These are phyloP conservation scores for Ricordea florida DNA, from an alignment of 92 coral and sea anemone genomes.

Conservation along the genomic window DNA sequence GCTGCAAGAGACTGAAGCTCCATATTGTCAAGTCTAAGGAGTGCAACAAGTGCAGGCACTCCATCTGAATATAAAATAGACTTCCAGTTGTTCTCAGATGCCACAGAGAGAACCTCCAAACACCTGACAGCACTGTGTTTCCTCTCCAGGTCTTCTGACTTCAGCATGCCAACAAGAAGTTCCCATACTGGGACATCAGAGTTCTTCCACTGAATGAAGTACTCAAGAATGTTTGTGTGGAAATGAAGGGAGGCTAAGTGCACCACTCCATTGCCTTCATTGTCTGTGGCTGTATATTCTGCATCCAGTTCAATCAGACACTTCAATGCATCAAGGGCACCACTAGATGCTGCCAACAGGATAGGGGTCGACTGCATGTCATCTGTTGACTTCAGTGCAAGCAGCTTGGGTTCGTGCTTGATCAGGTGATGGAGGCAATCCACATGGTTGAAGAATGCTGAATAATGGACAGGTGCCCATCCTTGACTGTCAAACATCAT, in stretches of 20 bases:
- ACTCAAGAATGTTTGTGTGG: constrained; percentile 89
- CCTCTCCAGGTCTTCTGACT: constrained; percentile 69
- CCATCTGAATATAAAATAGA: constrained; percentile 85
- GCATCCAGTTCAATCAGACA: constrained; percentile 80
- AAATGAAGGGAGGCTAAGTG: constrained; percentile 88
- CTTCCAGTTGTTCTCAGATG: constrained; percentile 92
- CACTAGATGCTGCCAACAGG: constrained; percentile 94
- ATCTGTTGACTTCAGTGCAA: constrained; percentile 79
- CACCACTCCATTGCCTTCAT: constrained; percentile 74
- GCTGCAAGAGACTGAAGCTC: constrained; percentile 85
- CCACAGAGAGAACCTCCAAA: constrained; percentile 85
- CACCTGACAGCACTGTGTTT: constrained; percentile 86
- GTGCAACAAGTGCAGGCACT: constrained; percentile 83
- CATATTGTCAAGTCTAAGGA: constrained; percentile 68
- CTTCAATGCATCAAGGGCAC: constrained; percentile 87
- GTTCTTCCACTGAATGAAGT: constrained; percentile 83
- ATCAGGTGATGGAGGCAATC: constrained; percentile 90
- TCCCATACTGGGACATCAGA: constrained; percentile 91
- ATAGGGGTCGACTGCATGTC: constrained; percentile 81
- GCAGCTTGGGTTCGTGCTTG: constrained; percentile 75
- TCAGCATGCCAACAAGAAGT: constrained; percentile 87
- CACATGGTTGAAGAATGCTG: constrained; percentile 92
- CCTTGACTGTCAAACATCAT: constrained; percentile 89
- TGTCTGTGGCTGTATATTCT: constrained; percentile 56
- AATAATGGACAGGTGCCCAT: constrained; percentile 93